Conservation (phyloP, 2,113 vertebrate species). For the Actinemys pallida region DNA sequence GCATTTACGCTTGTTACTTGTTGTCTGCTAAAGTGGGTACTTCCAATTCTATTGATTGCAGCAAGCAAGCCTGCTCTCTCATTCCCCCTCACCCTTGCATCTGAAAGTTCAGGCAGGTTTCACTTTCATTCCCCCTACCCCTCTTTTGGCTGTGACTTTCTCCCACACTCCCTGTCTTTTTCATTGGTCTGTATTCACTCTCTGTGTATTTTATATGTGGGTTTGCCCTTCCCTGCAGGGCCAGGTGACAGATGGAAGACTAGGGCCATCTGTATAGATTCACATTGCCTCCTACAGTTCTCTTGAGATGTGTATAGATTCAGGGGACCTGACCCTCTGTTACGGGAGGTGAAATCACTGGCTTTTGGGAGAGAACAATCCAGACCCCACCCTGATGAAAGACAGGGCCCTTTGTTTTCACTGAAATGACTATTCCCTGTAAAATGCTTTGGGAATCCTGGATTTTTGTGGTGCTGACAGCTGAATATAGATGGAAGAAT, state of each 20-base stretch:
- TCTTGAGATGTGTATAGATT: accelerated
- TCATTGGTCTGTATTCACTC: accelerated
- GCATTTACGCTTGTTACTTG: accelerated
- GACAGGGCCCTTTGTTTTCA: background rate
- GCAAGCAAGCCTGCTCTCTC: background rate
- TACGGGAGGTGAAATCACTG: background rate
- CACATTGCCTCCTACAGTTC: background rate
- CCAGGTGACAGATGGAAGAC: accelerated
- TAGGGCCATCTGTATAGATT: accelerated
- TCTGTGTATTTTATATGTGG: background rate
- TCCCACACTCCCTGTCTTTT: background rate
- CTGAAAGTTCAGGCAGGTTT: background rate
- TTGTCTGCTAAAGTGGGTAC: background rate
- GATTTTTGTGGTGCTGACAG: background rate
- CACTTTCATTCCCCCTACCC: background rate
- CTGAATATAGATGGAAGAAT: background rate
- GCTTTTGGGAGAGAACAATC: background rate
- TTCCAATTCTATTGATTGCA: background rate
- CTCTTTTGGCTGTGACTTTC: background rate
- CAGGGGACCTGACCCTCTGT: background rate
- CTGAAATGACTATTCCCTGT: background rate
- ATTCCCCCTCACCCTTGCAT: background rate
- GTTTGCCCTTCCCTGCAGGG: background rate
- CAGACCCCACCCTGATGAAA: background rate
- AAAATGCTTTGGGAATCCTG: background rate